These are phyloP conservation scores for Caenorhabditis uteleia DNA, from an alignment of 2,888 invertebrate genomes.

Conservation along the genomic window DNA sequence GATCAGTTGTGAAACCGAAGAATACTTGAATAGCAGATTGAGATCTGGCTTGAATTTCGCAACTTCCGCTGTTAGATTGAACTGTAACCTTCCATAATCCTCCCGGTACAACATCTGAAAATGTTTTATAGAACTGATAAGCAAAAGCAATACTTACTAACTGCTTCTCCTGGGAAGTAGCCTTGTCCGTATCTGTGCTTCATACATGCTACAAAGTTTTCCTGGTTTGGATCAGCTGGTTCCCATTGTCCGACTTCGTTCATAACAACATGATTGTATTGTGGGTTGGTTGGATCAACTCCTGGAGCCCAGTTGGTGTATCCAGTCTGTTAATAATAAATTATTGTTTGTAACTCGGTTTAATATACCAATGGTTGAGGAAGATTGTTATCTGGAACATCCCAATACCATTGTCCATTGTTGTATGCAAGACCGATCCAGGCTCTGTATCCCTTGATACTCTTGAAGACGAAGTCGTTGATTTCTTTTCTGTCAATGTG, in stretches of 20 bases:
- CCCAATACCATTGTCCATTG: conserved; percentile 51
- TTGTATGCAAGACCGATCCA: conserved; percentile 51
- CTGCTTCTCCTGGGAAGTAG: conserved; percentile 41
- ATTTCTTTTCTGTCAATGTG: conserved; percentile 38
- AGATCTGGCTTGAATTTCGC: conserved; percentile 50
- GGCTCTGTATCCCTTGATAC: conserved; percentile 1
- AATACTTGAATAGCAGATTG: conserved; percentile 59
- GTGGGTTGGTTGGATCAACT: conserved; percentile 30
- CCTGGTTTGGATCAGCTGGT: conserved; percentile 23
- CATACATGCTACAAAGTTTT: conserved; percentile 44
- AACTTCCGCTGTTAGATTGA: conserved; percentile 38
- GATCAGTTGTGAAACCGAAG: conserved; percentile 55
- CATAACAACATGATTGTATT: conserved; percentile 47
- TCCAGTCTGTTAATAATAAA: conserved; percentile 16
- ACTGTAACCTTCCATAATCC: conserved; percentile 55
- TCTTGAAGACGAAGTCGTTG: conserved; percentile 30
- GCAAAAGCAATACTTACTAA: conserved; percentile 22
- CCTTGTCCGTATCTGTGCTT: conserved; percentile 53
- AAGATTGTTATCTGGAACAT: conserved; percentile 42
- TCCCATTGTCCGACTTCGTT: conserved; percentile 45
- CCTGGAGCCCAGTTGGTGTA: conserved; percentile 47
- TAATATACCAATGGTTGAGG: conserved; percentile 29
- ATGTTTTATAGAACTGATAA: neutral
- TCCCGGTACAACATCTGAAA: conserved; percentile 48
- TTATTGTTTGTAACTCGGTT: neutral